Evolutionary conservation across 2,888 invertebrate genomes (phyloP).

Genomic region (Selenia dentaria): DNA sequence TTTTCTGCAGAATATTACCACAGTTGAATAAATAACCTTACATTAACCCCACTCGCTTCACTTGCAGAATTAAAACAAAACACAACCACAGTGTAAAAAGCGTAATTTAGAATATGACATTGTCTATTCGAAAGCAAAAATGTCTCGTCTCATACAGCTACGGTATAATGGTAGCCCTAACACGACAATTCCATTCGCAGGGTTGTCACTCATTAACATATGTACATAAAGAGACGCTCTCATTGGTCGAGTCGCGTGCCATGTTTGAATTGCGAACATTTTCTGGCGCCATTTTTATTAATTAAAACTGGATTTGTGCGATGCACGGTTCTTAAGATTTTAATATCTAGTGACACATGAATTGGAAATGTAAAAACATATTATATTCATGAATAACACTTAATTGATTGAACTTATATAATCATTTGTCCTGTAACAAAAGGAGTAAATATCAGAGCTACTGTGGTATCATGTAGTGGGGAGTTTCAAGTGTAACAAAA

Average conservation of each 20-base stretch:
- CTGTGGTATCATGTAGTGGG: too few relatives aligned
- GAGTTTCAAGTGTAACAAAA: too few relatives aligned
- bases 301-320: conserved; percentile 62
- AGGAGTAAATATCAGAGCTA: too few relatives aligned
- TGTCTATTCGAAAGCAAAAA: conserved; percentile 60
- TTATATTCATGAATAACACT: too few relatives aligned
- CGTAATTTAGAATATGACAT: conserved; percentile 33
- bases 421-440: too few relatives aligned
- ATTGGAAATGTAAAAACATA: too few relatives aligned
- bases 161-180: conserved; percentile 71
- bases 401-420: too few relatives aligned
- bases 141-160: conserved; percentile 48
- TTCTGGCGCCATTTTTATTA: conserved; percentile 74
- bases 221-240: conserved; percentile 70
- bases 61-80: conserved; percentile 21
- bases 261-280: conserved; percentile 71
- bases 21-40: neutral
- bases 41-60: conserved; percentile 10
- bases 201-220: conserved; percentile 81
- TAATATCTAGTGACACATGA: too few relatives aligned
- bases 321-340: conserved; percentile 33
- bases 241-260: conserved; percentile 59
- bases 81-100: conserved; percentile 12
- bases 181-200: conserved; percentile 82
- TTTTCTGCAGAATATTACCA: neutral